Evolutionary conservation across 2,888 invertebrate species (phyloP), one percentile per base, ranked within the genome.

Genomic region (Brachyptera putata): DNA sequence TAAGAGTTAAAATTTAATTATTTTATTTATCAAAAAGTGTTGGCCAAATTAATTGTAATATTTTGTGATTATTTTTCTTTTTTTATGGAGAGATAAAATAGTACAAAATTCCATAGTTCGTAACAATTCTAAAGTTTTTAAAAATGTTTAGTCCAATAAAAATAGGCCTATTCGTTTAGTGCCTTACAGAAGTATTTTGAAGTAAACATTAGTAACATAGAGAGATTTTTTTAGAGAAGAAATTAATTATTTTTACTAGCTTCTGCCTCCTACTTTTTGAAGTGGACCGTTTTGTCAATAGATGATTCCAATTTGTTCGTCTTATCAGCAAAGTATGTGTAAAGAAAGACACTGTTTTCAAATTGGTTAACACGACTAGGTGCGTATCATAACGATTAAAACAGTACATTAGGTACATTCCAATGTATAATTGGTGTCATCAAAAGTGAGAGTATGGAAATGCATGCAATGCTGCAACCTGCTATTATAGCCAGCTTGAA

Each of bases 21-120:
- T 21, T 46, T 46, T 46, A 46, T 46, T 24, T 5, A 53, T 34
- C 9, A 53, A 53, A 50, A n/a, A 34, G 34, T 34, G 16, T 34
- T 53, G 53, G 53, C 53, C 53, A 53, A 53, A 53, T 53, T 53
- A 34, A 53, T 53, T 16, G 18, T 22, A 53, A 53, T 34, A 36
- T 24, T 50, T 50, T 16, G 34, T 18, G 49, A 21, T 53, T 53
- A 36, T 36, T 36, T 14, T 53, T n/a, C n/a, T 49, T 18, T 21
- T 18, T 18, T n/a, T 36, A 11, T 16, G 53, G 53, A 34, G 34
- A 53, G 34, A 36, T 9, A 53, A 53, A 53, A 53, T 53, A 53
- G 53, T 53, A 53, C 53, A 53, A 53, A 53, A 53, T 53, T 53
- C 34, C 53, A 53, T 53, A 53, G 53, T 53, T 53, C 22, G 34